These are phyloP conservation scores for Propsilocerus akamusi DNA, from an alignment of 1,140 invertebrate species.

Conservation along the genomic window DNA sequence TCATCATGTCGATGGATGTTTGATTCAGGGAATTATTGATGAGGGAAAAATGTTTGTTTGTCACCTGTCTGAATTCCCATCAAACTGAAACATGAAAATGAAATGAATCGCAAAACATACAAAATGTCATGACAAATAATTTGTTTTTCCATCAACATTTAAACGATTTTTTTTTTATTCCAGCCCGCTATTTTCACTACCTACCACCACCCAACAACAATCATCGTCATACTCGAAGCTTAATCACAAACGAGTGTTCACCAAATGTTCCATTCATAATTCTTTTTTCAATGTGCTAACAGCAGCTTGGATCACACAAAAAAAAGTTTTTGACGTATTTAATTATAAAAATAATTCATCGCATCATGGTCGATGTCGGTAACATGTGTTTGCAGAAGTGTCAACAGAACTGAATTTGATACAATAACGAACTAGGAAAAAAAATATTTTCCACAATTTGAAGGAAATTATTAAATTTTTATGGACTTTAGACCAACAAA, in stretches of 20 bases:
- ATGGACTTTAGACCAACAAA: neutral
- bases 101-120: neutral
- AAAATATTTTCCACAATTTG: neutral
- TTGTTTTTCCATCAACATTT: neutral
- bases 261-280: conserved; percentile 3
- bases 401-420: neutral
- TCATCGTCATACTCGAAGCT: neutral
- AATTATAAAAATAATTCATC: neutral
- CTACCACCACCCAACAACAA: neutral
- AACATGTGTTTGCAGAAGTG: neutral
- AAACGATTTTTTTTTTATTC: neutral
- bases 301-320: neutral
- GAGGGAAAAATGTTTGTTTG: too few relatives aligned
- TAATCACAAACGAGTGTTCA: neutral
- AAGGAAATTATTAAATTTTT: neutral
- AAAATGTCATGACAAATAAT: neutral
- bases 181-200: neutral
- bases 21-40: too few relatives aligned
- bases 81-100: neutral
- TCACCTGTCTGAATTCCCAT: neutral
- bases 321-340: neutral
- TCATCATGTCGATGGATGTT: too few relatives aligned
- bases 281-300: neutral
- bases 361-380: neutral
- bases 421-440: neutral